phyloP scores from a whole-genome alignment of 2,797 vertebrate genomes.

The Setipinna tenuifilis region DNA sequence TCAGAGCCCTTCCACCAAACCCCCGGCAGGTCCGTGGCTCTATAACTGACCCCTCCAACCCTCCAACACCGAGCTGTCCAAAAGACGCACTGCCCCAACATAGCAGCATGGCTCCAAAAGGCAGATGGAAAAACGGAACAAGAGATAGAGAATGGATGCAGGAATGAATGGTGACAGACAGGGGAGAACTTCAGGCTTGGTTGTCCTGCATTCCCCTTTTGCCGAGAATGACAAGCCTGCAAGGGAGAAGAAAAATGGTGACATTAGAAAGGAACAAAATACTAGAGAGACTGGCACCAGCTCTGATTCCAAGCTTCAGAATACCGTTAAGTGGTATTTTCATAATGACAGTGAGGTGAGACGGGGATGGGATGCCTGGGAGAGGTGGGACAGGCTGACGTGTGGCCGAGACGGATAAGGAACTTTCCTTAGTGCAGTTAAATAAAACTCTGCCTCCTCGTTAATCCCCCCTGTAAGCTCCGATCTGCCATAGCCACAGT shows the following conservation, averaged over 20 bases:
- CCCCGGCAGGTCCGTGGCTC: conserved; percentile 83
- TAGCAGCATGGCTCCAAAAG: conserved; percentile 80
- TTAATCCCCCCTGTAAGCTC: conserved; percentile 71
- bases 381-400: conserved; percentile 27
- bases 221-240: conserved; percentile 63
- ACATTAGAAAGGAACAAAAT: conserved; percentile 11
- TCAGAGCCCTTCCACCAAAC: conserved; percentile 81
- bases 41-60: conserved; percentile 74
- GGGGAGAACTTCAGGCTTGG: conserved; percentile 61
- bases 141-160: conserved; percentile 43
- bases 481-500: conserved; percentile 50
- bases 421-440: conserved; percentile 60
- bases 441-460: conserved; percentile 63
- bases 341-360: conserved; percentile 13
- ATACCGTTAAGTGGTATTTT: not conserved
- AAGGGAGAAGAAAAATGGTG: conserved; percentile 24
- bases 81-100: conserved; percentile 94
- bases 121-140: conserved; percentile 39
- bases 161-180: conserved; percentile 36
- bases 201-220: conserved; percentile 68
- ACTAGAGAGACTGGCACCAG: conserved; percentile 13
- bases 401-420: conserved; percentile 45
- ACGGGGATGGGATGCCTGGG: not conserved
- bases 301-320: conserved; percentile 1
- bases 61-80: conserved; percentile 87